Evolutionary conservation across 2,888 invertebrate genomes (phyloP).

Genomic region (Hemicrepidius hirtus): DNA sequence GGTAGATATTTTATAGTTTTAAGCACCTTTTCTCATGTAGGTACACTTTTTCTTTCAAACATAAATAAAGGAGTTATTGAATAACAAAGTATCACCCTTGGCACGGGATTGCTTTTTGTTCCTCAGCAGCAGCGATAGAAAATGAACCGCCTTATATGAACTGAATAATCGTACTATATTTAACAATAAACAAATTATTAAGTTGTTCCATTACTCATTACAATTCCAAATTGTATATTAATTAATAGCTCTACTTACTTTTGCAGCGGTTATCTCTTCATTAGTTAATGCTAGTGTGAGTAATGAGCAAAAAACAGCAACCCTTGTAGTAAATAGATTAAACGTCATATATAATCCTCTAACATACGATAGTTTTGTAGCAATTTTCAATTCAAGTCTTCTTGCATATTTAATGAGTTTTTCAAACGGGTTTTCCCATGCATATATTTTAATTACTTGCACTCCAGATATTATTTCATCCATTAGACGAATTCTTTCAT

Average conservation of each 20-base stretch:
- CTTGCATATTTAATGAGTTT: conserved; percentile 77
- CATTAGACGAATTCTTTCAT: conserved; percentile 93
- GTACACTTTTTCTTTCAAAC: too few species aligned
- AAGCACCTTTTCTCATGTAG: too few species aligned
- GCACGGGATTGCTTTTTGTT: too few species aligned
- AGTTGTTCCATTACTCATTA: too few species aligned
- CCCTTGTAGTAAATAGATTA: conserved; percentile 87
- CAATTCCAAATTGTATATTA: too few species aligned
- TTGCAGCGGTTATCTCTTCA: conserved; percentile 81
- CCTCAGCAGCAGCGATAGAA: too few species aligned
- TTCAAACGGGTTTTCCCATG: conserved; percentile 84
- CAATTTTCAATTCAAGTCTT: conserved; percentile 74
- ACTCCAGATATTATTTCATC: conserved; percentile 96
- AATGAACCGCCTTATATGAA: too few species aligned
- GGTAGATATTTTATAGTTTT: too few species aligned
- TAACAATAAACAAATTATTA: too few species aligned
- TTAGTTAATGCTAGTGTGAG: conserved; percentile 81
- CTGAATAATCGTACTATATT: too few species aligned
- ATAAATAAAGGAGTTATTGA: too few species aligned
- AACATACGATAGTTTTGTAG: conserved; percentile 78
- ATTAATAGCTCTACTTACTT: conserved; percentile 71
- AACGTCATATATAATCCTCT: conserved; percentile 83
- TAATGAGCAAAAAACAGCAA: conserved; percentile 85
- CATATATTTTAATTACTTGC: conserved; percentile 88
- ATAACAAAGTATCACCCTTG: not conserved